These are phyloP conservation scores for Spatulosminthurus flaviceps DNA, from an alignment of 2,888 invertebrate genomes.

Conservation along the genomic window DNA sequence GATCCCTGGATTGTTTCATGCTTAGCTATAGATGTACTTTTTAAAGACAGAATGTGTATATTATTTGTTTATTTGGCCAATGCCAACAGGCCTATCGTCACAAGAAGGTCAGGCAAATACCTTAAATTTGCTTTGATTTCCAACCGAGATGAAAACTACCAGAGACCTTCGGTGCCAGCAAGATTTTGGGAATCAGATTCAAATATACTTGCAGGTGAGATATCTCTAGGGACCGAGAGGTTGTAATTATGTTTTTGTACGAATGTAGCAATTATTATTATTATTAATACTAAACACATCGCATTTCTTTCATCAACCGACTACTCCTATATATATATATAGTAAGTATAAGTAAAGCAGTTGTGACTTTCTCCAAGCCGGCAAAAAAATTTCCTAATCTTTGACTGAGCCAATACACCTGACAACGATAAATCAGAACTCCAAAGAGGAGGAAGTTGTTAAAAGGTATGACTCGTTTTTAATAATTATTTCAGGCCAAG, in stretches of 20 bases:
- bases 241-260: no score
- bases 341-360: no score
- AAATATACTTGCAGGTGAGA: conserved; percentile 74
- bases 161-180: conserved; percentile 74
- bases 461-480: not conserved
- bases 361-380: no score
- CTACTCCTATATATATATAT: no score
- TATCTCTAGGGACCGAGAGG: not conserved
- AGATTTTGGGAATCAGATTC: conserved; percentile 73
- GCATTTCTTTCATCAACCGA: no score
- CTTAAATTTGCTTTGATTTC: conserved; percentile 79
- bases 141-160: conserved; percentile 83
- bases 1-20: not conserved
- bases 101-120: not conserved
- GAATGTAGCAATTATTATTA: no score
- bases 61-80: conserved; percentile 52
- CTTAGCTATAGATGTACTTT: no score
- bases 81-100: not conserved
- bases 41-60: conserved; percentile 51
- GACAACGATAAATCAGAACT: not conserved
- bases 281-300: no score
- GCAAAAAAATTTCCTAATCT: no score
- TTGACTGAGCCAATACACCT: not conserved
- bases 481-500: no score
- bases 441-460: not conserved